phyloP scores from a whole-genome alignment of 2,888 invertebrate species.

The Eristalis tenax region DNA sequence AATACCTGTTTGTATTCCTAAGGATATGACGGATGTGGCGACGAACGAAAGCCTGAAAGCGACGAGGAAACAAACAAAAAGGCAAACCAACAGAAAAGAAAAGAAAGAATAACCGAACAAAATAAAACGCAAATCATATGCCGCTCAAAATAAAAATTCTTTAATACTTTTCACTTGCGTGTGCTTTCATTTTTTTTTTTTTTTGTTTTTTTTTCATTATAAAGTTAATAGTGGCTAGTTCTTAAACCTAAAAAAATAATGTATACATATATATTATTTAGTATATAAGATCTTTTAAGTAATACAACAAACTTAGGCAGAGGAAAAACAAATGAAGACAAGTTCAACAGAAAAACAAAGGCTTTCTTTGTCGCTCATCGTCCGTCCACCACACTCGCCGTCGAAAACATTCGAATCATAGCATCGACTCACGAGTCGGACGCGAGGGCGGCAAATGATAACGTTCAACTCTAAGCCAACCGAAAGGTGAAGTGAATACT shows the following conservation, averaged over 20 bases:
- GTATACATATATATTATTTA: conserved; percentile 49
- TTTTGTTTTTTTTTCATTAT: conserved; percentile 39
- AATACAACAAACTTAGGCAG: conserved; percentile 59
- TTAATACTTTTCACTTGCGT: conserved; percentile 58
- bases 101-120: not conserved
- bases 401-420: not conserved
- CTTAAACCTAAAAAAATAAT: conserved; percentile 5
- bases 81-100: not conserved
- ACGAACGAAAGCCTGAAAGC: not conserved
- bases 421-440: not conserved
- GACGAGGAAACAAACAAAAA: not conserved
- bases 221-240: conserved; percentile 57
- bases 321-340: conserved; percentile 15
- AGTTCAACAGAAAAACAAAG: conserved; percentile 14
- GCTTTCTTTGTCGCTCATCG: not conserved
- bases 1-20: not conserved
- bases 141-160: conserved; percentile 53
- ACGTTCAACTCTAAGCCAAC: not conserved
- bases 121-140: conserved; percentile 59
- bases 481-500: not conserved
- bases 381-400: not conserved
- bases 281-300: conserved; percentile 37
- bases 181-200: conserved; percentile 36
- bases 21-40: conserved; percentile 1
- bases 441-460: too few species aligned